Evolutionary conservation across 2,888 invertebrate genomes (phyloP).

Genomic region (Lagria hirta): DNA sequence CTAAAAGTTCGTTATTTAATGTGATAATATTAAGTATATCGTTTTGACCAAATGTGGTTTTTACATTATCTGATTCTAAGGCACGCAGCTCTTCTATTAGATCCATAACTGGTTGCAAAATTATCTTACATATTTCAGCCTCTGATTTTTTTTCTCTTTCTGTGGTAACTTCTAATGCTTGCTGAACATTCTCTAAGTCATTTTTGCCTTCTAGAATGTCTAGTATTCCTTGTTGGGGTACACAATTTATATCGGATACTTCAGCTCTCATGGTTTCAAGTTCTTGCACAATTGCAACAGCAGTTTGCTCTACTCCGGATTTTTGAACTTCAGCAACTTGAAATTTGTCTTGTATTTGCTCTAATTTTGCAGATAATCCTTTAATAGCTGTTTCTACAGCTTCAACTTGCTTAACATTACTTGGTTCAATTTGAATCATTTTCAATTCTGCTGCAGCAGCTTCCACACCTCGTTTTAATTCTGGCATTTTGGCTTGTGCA

Average conservation of each 20-base stretch:
- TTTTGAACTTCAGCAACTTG: slow-evolving; percentile 7
- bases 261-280: slow-evolving; percentile 3
- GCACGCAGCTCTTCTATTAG: slow-evolving; percentile 10
- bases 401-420: too few relatives aligned
- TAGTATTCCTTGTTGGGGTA: slow-evolving; percentile 29
- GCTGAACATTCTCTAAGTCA: slow-evolving; percentile 3
- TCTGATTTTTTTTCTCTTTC: slow-evolving; percentile 14
- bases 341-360: slow-evolving; percentile 10
- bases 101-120: slow-evolving; percentile 16
- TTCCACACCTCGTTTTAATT: too few relatives aligned
- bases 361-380: slow-evolving; percentile 22
- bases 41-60: slow-evolving; percentile 27
- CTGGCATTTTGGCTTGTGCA: too few relatives aligned
- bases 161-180: too few relatives aligned
- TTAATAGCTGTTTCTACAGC: too few relatives aligned
- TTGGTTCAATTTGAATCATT: too few relatives aligned
- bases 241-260: neutral
- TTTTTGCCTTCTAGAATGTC: slow-evolving; percentile 28
- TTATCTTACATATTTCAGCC: slow-evolving; percentile 11
- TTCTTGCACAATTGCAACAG: slow-evolving; percentile 15
- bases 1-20: slow-evolving; percentile 16
- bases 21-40: slow-evolving; percentile 28
- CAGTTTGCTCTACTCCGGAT: too few relatives aligned
- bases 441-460: too few relatives aligned
- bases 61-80: slow-evolving; percentile 8